Conservation (phyloP, 1,140 invertebrate species). For the Pseudomyrmex pallidus region DNA sequence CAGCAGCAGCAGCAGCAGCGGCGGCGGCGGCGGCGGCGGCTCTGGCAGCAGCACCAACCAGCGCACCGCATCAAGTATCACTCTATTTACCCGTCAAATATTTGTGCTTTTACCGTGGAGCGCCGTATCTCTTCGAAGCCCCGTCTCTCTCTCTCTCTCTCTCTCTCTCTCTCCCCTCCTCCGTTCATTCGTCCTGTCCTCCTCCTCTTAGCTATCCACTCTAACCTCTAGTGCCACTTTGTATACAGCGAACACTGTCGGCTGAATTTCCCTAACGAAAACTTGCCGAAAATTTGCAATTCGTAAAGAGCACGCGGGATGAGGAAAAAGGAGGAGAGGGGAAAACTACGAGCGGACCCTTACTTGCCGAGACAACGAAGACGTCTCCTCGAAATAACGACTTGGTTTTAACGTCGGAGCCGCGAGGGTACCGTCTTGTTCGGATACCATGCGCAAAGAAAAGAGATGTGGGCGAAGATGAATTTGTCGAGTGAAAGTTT, state of each 20-base stretch:
- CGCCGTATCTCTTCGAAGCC: constrained; percentile 77
- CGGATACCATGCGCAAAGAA: neutral
- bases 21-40: constrained; percentile 33
- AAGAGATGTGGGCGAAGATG: neutral
- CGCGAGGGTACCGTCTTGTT: neutral
- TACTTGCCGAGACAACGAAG: constrained; percentile 41
- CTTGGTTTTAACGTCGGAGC: constrained; percentile 22
- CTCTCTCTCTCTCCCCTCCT: constrained; percentile 4
- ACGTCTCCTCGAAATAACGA: constrained; percentile 35
- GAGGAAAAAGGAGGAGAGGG: neutral
- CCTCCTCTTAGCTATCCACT: constrained; percentile 75
- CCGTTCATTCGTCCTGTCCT: constrained; percentile 55
- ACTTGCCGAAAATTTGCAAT: constrained; percentile 85
- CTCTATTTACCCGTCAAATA: constrained; percentile 86
- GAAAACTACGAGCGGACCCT: neutral
- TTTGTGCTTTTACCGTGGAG: constrained; percentile 85
- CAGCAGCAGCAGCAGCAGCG: constrained; percentile 59
- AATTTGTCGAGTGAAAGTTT: too few species aligned
- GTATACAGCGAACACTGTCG: constrained; percentile 83
- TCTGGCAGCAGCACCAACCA: constrained; percentile 60
- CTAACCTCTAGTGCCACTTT: constrained; percentile 83
- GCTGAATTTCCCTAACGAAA: constrained; percentile 84
- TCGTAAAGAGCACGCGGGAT: constrained; percentile 78
- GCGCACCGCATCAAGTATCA: constrained; percentile 84
- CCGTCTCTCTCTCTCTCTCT: constrained; percentile 65